These are phyloP conservation scores for Halocynthia aurantium DNA, from an alignment of 23 tunicate genomes.

Conservation along the genomic window DNA sequence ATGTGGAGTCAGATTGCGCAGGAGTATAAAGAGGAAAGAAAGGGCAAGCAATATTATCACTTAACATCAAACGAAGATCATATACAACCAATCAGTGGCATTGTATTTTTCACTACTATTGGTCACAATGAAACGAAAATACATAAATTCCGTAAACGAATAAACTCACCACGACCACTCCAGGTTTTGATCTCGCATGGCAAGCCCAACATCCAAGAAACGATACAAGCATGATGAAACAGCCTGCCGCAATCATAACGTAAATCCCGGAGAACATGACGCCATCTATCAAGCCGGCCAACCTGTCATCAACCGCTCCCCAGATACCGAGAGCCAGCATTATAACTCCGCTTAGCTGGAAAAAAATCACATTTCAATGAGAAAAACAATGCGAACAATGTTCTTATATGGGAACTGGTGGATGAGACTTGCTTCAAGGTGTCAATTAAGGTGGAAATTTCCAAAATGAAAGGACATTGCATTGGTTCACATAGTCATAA, in stretches of 20 bases:
- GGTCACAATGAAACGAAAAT: neutral
- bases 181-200: constrained; percentile 35
- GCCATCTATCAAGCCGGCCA: constrained; percentile 19
- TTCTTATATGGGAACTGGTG: neutral
- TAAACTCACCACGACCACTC: constrained; percentile 47
- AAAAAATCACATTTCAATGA: neutral
- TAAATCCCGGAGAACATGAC: constrained; percentile 47
- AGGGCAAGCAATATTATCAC: too few species aligned
- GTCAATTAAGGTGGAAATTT: neutral
- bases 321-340: constrained; percentile 80
- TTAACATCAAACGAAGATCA: too few species aligned
- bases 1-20: too few species aligned
- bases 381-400: neutral
- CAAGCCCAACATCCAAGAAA: constrained; percentile 64
- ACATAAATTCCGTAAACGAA: neutral
- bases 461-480: neutral
- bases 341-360: constrained; percentile 65
- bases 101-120: too few species aligned
- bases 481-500: neutral
- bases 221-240: constrained; percentile 50
- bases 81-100: too few species aligned
- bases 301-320: constrained; percentile 30
- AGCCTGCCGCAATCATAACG: constrained; percentile 53
- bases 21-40: too few species aligned
- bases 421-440: neutral